Percentiles rank a stretch among this genome's conserved stretches.
Conservation (phyloP, 2,797 vertebrate genomes). For the Dicrostonyx torquatus region DNA sequence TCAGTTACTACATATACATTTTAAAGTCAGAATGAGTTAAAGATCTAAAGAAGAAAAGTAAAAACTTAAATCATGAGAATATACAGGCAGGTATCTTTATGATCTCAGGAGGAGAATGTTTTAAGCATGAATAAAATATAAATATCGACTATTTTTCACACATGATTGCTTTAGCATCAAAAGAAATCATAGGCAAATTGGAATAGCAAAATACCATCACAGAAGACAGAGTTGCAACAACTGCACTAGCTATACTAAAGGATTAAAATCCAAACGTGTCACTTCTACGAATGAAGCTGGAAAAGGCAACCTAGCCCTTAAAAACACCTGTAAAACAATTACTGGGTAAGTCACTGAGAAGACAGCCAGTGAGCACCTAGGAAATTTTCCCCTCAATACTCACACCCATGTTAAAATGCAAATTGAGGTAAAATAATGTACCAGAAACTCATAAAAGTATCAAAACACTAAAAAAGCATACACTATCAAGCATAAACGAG, state of each 20-base stretch:
- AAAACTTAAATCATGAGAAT: background rate
- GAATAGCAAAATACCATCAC: background rate
- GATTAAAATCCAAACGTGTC: background rate
- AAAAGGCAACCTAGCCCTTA: background rate
- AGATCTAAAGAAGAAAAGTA: background rate
- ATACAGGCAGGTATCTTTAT: slow-evolving; percentile 17
- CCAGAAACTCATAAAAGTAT: background rate
- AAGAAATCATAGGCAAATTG: background rate
- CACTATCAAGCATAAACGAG: background rate
- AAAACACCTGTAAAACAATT: background rate
- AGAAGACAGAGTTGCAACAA: background rate
- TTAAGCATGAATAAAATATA: slow-evolving; percentile 25
- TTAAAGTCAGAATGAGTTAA: background rate
- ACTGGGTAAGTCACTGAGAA: background rate
- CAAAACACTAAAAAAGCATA: background rate
- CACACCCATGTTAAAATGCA: background rate
- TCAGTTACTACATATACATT: background rate
- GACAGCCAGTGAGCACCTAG: background rate
- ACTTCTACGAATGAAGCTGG: background rate
- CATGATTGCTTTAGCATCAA: background rate
- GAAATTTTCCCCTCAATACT: background rate
- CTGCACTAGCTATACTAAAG: background rate
- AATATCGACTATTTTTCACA: background rate
- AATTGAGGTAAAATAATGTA: background rate
- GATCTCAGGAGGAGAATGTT: background rate